phyloP scores from a whole-genome alignment of 2,797 vertebrate genomes.

The Zalophus californianus region DNA sequence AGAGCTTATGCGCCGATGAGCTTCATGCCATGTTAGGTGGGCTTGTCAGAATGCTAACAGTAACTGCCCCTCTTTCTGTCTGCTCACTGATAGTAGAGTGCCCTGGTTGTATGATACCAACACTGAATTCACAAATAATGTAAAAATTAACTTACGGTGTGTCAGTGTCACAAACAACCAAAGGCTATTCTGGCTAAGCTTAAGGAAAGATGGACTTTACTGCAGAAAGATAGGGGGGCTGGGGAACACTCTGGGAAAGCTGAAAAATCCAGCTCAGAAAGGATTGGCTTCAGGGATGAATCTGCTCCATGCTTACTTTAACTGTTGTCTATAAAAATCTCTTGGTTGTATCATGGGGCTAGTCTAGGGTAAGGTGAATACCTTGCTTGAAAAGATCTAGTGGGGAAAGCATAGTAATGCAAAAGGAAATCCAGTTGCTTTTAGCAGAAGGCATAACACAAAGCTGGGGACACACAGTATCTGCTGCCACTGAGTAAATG shows the following conservation, averaged over 20 bases:
- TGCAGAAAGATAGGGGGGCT: neutral
- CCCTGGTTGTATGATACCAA: neutral
- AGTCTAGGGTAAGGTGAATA: neutral
- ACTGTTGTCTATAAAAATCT: neutral
- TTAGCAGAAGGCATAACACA: neutral
- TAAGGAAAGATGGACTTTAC: neutral
- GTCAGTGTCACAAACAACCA: neutral
- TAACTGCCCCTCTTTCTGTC: too few species aligned
- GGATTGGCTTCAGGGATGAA: neutral
- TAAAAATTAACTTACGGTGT: rapidly evolving
- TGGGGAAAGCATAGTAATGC: neutral
- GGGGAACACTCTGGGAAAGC: neutral
- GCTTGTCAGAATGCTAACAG: neutral
- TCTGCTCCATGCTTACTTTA: neutral
- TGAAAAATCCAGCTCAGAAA: neutral
- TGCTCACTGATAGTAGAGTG: neutral
- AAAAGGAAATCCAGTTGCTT: neutral
- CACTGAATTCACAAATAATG: neutral
- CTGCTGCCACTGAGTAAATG: neutral
- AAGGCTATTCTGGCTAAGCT: neutral
- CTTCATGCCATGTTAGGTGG: neutral
- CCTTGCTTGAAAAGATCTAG: neutral
- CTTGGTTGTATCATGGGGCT: neutral
- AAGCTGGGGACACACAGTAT: rapidly evolving
- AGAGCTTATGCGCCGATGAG: rapidly evolving